A percentile compares a stretch with the other conserved stretches of the same genome.
Conservation (phyloP, 2,888 invertebrate genomes). For the Drepana falcataria region DNA sequence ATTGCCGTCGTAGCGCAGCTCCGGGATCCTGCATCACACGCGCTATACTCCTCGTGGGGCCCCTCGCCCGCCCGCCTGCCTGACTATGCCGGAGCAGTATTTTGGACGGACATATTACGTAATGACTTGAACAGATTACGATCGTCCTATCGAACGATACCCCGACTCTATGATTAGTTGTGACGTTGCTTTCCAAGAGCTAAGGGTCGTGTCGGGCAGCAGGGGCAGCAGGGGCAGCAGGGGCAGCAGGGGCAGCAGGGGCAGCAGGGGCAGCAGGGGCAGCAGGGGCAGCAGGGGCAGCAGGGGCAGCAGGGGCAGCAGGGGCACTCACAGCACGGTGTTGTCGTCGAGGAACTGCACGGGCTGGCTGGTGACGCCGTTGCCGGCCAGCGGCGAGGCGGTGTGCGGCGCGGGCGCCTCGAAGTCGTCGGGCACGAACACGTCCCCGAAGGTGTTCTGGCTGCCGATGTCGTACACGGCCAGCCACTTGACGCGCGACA, state of each 20-base stretch:
- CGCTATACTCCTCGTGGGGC: too few relatives aligned
- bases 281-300: not conserved
- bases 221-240: not conserved
- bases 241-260: constrained; percentile 1
- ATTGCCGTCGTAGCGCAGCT: constrained; percentile 87
- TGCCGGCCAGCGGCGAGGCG: constrained; percentile 49
- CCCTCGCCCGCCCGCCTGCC: too few relatives aligned
- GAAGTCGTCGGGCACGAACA: constrained; percentile 93
- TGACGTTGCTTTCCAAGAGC: too few relatives aligned
- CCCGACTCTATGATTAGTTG: too few relatives aligned
- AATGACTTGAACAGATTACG: too few relatives aligned
- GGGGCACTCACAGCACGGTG: constrained; percentile 76
- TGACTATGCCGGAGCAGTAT: too few relatives aligned
- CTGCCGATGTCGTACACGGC: constrained; percentile 91
- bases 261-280: not conserved
- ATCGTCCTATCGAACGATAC: too few relatives aligned
- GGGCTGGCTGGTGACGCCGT: constrained; percentile 82
- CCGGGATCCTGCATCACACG: constrained; percentile 75
- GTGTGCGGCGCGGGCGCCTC: constrained; percentile 88
- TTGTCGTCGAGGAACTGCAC: constrained; percentile 89
- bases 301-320: not conserved
- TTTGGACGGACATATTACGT: too few relatives aligned
- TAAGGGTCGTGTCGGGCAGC: too few relatives aligned
- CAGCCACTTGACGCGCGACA: constrained; percentile 93
- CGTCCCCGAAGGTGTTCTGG: constrained; percentile 93